These are phyloP conservation scores for Syngnathus scovelli DNA, from an alignment of 2,113 vertebrate species.

Conservation along the genomic window DNA sequence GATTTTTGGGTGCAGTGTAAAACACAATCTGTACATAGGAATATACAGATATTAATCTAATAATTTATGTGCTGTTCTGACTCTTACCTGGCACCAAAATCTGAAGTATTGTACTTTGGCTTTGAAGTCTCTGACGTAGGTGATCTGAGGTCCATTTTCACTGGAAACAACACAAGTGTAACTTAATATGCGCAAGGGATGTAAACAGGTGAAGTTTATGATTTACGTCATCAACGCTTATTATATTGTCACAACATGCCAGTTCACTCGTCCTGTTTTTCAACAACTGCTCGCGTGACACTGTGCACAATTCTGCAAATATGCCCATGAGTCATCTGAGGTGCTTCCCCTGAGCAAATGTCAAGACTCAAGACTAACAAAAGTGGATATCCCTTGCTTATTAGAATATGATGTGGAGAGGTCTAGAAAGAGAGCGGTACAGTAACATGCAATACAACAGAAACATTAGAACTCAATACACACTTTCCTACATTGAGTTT, in stretches of 20 bases:
- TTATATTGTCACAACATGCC: background rate
- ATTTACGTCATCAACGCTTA: background rate
- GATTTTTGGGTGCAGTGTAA: no score
- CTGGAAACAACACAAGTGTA: slow-evolving; percentile 49
- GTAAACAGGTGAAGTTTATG: background rate
- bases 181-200: background rate
- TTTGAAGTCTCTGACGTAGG: slow-evolving; percentile 96
- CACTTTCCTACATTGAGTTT: background rate
- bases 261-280: slow-evolving; percentile 33
- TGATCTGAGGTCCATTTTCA: slow-evolving; percentile 97
- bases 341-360: slow-evolving; percentile 1
- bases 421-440: slow-evolving; percentile 21
- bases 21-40: no score
- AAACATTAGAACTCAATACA: background rate
- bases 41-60: background rate
- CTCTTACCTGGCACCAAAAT: slow-evolving; percentile 97
- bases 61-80: background rate
- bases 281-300: background rate
- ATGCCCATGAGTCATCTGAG: slow-evolving; percentile 11
- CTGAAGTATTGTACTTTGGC: slow-evolving; percentile 98
- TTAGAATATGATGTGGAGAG: background rate
- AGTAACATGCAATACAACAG: background rate
- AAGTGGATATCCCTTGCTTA: slow-evolving; percentile 2
- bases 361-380: background rate
- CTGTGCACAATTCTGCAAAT: background rate